Conservation (phyloP, 2,797 vertebrate genomes). For the Sarcophilus harrisii region DNA sequence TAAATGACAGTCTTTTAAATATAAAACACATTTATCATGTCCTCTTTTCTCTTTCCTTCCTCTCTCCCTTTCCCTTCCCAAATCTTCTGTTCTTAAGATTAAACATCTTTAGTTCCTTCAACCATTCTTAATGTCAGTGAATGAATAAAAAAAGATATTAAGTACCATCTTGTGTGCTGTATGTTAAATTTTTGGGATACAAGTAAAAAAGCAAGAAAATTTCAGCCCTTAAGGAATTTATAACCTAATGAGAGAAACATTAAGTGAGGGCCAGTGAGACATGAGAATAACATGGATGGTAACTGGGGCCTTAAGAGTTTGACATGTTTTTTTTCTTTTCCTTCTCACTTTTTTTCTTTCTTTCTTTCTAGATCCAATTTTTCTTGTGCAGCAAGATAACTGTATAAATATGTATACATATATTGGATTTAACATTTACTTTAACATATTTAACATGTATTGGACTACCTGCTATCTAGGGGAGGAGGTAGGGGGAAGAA, state of each 20-base stretch:
- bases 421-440: no score
- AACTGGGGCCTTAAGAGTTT: neutral
- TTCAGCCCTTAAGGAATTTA: neutral
- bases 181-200: neutral
- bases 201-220: neutral
- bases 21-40: neutral
- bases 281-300: neutral
- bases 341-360: no score
- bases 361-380: no score
- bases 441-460: no score
- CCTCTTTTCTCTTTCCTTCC: neutral
- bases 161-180: neutral
- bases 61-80: neutral
- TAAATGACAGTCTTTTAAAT: neutral
- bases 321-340: neutral
- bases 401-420: no score
- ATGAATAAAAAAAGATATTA: neutral
- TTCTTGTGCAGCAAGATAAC: no score
- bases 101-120: neutral
- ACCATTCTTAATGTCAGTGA: neutral
- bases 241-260: neutral
- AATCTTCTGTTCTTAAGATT: neutral
- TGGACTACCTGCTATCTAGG: no score
- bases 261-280: neutral
- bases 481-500: no score